Evolutionary conservation across 2,888 invertebrate species (phyloP), one percentile per base, ranked within the genome.

Genomic region (Timema cristinae): DNA sequence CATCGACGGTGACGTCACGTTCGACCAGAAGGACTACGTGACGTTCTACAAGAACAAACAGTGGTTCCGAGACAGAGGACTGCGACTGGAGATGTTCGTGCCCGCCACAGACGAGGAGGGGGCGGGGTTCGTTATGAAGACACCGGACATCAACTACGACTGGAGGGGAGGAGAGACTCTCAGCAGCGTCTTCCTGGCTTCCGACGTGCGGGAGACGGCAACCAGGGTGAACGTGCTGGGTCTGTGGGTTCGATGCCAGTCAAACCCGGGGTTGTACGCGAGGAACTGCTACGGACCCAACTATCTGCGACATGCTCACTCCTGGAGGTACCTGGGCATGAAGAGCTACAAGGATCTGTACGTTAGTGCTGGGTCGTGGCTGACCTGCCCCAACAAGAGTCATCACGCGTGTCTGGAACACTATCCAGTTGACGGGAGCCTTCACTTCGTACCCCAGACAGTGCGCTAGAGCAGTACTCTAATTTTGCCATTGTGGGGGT

Each of bases 201-300:
- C 72, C 2, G 51, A 68, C 4, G 70, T 76, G 47, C 74, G 76
- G 2, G 73, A 76, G 16, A 73, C 67, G 50, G 77, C 77, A 13
- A 79, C 80, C 0, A 74, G 76, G 59, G 76, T 79, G 9, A 70
- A 78, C 48, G 72, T 79, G 7, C 76, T 78, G 61, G 79, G 79
- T 2, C 73, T 76, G 7, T 80, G 80, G 79, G 76, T 80, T 9
- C 74, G 75, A 51, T 78, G 75, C 2, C 79, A 78, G 48, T 73
- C 77, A 48, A 81, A 80, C 72, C 81, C 81, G 0, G 81, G 81
- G 8, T 75, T 77, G 7, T 78, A 78, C 73, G 77, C 77, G 5
- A 70, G 81, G 32, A 79, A 79, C 70, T 75, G 79, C 61, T 80
- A 79, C 67, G 81, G 81, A 5, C 74, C 75, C 50, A 78, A 79